Base-by-base conservation (phyloP, 2,113 vertebrate species). In the Eublepharis macularius region DNA sequence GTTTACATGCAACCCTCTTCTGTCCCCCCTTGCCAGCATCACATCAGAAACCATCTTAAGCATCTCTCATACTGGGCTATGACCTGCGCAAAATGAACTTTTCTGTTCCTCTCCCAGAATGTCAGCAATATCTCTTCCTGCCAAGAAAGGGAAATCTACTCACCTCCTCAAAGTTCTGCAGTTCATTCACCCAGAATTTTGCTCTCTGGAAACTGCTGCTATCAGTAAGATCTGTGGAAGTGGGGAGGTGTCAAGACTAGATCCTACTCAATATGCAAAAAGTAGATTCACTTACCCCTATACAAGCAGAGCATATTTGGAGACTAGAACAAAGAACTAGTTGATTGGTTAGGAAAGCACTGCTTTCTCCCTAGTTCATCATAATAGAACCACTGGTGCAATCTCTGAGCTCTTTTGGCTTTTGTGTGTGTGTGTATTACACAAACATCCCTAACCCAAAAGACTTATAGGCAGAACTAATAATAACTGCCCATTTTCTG, bases 141-240 rank as follows among this genome's bases (percentile, higher is more conserved):
- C 6, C 66, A 65, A 17, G 17, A 82, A 87, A 74, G 12, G n/a
- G 57, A 88, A 32, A 57, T 0, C 9, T 47, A 86, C 89, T 13
- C 90, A 99, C 99, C 96, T 99, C 98, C 93, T 99, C 98, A 3
- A 96, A 98, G 92, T 96, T 99, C 92, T 97, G 98, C 80, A 99
- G 95, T 94, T 99, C 99, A 57, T 98, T 98, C 93, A 99, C 98
- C 99, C 99, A 99, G 95, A 99, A 99, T 69, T 96, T 98, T 69
- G 97, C 98, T 77, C 99, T 94, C 94, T 97, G 96, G 93, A 99
- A 99, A 88, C 98, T 99, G 96, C 97, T 98, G 93, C 97, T 96
- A 95, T 99, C 98, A 0, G 98, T 99, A 92, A 99, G 95, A 94
- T 99, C 98, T 99, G 92, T 60, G 72, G 54, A 68, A 54, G 66